Base-by-base conservation (phyloP, 1,140 invertebrate species). In the Thrips palmi region DNA sequence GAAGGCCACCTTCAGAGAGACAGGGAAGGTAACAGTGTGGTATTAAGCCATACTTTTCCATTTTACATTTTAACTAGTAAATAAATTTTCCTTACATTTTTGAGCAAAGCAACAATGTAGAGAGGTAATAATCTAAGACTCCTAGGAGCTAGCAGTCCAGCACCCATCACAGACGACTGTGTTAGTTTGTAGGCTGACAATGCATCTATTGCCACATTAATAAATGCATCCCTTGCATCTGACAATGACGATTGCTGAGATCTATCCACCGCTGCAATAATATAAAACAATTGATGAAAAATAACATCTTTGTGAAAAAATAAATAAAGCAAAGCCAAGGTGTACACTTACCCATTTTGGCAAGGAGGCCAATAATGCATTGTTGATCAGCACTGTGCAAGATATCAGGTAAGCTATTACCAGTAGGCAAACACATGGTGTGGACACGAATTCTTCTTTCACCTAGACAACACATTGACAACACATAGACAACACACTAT, bases 371-470 rank as follows among this genome's bases (percentile, higher is more conserved):
- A 25, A 92, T 66, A 42, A 98, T 91, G 34, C 86, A 86, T 54
- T 96, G 81, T 50, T 94, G 82, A 60, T 99, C 93, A n/a, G 92
- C 93, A 8, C 77, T 70, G 50, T 83, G 71, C 48, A 94, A 68
- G 11, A 99, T 67, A 48, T 97, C 91, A 2, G 72, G 66, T 27
- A 97, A 52, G 48, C 74, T 87, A 17, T 70, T 68, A 0, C 78
- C 78, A 4, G 97, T 77, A 12, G 94, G 94, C 40, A 98, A 54
- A 58, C 91, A 93, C 15, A 98, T 54, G 0, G 93, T 98, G 56
- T 99, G 94, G 3, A 99, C 94, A 44, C 96, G 70, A 51, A 99
- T 99, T 44, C 93, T 67, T 43, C 96, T 67, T 63, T 99, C 94
- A 25, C 88, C 81, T 85, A 49, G 22, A 58, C 50, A 37, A 52